Evolutionary conservation across 2,888 invertebrate genomes (phyloP).

Genomic region (Apoda limacodes): DNA sequence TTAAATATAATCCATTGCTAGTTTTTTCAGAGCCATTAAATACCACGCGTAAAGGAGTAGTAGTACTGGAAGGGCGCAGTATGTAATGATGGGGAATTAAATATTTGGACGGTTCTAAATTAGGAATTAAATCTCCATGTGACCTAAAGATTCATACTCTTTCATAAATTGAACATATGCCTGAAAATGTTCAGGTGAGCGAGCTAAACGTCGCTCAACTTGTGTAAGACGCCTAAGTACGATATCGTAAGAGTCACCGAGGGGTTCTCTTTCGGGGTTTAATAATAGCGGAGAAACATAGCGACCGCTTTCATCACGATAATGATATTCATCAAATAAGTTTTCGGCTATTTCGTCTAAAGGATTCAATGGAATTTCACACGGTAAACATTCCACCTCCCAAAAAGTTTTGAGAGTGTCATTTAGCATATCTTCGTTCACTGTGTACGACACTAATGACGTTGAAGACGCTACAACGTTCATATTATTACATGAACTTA

Average conservation of each 20-base stretch:
- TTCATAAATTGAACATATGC: slow-evolving; percentile 8
- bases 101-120: slow-evolving; percentile 4
- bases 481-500: background rate
- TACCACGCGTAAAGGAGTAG: slow-evolving; percentile 6
- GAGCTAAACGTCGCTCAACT: slow-evolving; percentile 2
- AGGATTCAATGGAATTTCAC: slow-evolving; percentile 2
- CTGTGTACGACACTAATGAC: too few species aligned
- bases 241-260: slow-evolving; percentile 8
- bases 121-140: slow-evolving; percentile 6
- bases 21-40: slow-evolving; percentile 7
- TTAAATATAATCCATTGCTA: slow-evolving; percentile 8
- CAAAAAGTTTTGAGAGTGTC: slow-evolving; percentile 8
- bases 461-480: background rate
- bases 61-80: slow-evolving; percentile 8
- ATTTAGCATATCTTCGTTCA: background rate
- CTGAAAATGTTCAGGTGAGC: background rate
- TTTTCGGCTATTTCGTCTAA: slow-evolving; percentile 8
- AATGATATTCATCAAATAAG: slow-evolving; percentile 5
- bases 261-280: too few species aligned
- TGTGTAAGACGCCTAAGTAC: too few species aligned
- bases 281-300: slow-evolving; percentile 5
- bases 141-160: slow-evolving; percentile 11
- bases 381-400: slow-evolving; percentile 12
- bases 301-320: slow-evolving; percentile 8
- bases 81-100: slow-evolving; percentile 11